Base-by-base conservation (phyloP, 2,888 invertebrate species). In the Ophion ellenae region DNA sequence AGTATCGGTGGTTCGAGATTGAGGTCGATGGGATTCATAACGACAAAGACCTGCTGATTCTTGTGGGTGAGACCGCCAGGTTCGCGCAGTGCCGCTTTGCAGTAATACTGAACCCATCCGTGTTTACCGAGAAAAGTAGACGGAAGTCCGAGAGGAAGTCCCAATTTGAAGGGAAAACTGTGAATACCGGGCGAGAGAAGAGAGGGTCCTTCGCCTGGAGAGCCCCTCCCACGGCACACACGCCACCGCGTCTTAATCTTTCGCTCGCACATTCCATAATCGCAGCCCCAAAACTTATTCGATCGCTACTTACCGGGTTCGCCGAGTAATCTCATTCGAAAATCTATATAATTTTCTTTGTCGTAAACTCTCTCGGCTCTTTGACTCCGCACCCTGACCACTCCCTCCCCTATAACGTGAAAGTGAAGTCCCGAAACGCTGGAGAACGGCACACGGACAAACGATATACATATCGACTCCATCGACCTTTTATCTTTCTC, bases 11-110 rank as follows among this genome's bases (percentile, higher is more conserved):
- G 98, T 93, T 98, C 98, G 93, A 97, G 94, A 94, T 98, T 98
- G 90, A 98, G 95, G 94, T 98, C 98, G 89, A 98, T 98, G 5
- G 98, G 98, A 94, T 98, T 98, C 98, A 98, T 98, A 3, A 98
- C 98, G 91, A 98, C 98, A 94, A 98, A 98, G n/a, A 98, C 98
- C 94, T 98, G 98, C 94, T 98, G 98, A 93, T 98, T 98, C 94
- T 98, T 98, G 93, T 98, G 98, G 6, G 98, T 98, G 59, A 98
- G 95, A 0, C 98, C 98, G 88, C 97, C 97, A 9, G 98, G 97
- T 91, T 98, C 98, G 71, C 98, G 95, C 24, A 98, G 95, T 0
- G 98, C 98, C 28, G 98, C 97, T 94, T 98, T 98, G 92, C 98
- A 98, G 93, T 96, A 98, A 94, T 98, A 98, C 94, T 98, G 98